A percentile compares a stretch with the other conserved stretches of the same genome.
These are phyloP conservation scores for Spisula solida DNA, from an alignment of 2,888 invertebrate species.

Conservation along the genomic window DNA sequence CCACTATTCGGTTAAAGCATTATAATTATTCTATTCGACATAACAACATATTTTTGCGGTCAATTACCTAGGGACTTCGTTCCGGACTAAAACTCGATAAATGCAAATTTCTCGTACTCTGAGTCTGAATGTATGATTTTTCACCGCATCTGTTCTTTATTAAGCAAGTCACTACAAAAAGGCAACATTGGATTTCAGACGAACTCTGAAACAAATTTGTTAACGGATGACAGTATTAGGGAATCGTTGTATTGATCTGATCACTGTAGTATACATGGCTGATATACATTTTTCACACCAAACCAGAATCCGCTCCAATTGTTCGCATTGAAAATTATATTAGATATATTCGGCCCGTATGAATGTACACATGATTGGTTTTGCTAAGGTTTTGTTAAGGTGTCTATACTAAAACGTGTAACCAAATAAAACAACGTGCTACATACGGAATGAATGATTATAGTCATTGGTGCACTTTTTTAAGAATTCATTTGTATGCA, in stretches of 20 bases:
- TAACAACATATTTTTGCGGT: not conserved
- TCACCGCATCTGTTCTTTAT: not conserved
- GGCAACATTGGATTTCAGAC: not conserved
- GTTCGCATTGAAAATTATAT: too few relatives aligned
- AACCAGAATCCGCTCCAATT: too few relatives aligned
- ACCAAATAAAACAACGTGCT: too few relatives aligned
- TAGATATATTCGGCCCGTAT: too few relatives aligned
- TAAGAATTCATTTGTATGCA: too few relatives aligned
- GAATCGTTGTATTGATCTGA: not conserved
- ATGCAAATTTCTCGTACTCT: not conserved
- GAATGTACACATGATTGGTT: too few relatives aligned
- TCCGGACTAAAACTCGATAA: not conserved
- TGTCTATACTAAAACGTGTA: too few relatives aligned
- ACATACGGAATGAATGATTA: too few relatives aligned
- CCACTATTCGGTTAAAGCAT: not conserved
- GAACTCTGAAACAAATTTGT: not conserved
- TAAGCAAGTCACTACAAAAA: not conserved
- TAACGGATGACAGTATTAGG: not conserved
- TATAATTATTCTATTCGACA: not conserved
- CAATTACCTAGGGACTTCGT: not conserved
- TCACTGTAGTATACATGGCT: too few relatives aligned
- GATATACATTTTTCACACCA: too few relatives aligned
- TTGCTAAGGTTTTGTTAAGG: too few relatives aligned
- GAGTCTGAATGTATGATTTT: not conserved
- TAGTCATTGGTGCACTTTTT: too few relatives aligned